Base-by-base conservation (phyloP, 2,113 vertebrate genomes). In the Pomatorhinus ruficollis region DNA sequence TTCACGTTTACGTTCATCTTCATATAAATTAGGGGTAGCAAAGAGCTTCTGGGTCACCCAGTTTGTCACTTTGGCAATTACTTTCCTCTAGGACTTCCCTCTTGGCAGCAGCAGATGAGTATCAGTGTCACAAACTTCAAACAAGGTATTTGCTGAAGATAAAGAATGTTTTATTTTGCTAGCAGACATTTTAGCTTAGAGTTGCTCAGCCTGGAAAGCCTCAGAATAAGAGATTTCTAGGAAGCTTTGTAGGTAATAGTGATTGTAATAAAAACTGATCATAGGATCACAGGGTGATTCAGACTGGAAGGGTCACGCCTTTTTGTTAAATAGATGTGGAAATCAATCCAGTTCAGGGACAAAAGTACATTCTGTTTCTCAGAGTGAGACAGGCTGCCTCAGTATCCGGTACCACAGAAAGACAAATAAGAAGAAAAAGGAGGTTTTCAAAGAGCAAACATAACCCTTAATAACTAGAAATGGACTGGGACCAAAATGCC, bases 401-500 rank as follows among this genome's bases (percentile, higher is more conserved):
- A 50, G 27, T 88, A 77, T 74, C 60, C 0, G 1, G 59, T 70
- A 70, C 63, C 71, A 70, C 47, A 31, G 70, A 93, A 91, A 93
- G 79, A 94, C 63, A 91, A 91, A 85, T 47, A 96, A 69, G 30
- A 80, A 84, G 28, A 89, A 57, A 71, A 40, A 10, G 22, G 28
- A 61, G 13, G 28, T 93, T 96, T 94, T 93, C 83, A 86, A 83
- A 95, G 60, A 87, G 71, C 47, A 86, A 77, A 70, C 35, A 49
- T 63, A 90, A 74, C 52, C 75, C 60, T 90, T 85, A 93, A 88
- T 81, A 95, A 90, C 71, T 59, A 47, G 77, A 90, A 84, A 89
- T 80, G 90, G 71, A 54, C 54, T 42, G 68, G 59, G 71, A 95
- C 79, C 87, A 95, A 83, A 90, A 66, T 3, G 2, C 50, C 75